Evolutionary conservation across 2,797 vertebrate species (phyloP), one percentile per base, ranked within the genome.

Genomic region (Sebastes baramenuke): DNA sequence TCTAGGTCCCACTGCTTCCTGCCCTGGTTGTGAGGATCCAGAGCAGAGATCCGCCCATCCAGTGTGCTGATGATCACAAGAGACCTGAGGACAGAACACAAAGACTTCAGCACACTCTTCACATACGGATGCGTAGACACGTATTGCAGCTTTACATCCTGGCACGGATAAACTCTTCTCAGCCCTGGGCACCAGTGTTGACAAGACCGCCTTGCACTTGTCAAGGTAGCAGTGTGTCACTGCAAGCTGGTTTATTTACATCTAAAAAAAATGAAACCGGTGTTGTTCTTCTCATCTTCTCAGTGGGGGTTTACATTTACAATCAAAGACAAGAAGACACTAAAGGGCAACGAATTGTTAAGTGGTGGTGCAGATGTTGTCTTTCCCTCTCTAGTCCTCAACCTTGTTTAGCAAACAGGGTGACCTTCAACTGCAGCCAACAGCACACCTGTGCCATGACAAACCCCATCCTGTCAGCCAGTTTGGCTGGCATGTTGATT

Each of bases 1-100:
- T 99, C 98, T 72, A 99, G 95, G 89, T 99, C 98, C 98, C 98
- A 99, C 87, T 98, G 97, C 87, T 99, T 98, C 82, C 96, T 96
- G 61, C 98, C 98, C 79, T 94, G 96, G 80, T 99, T 97, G 86
- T 98, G 96, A 76, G 98, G 97, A 87, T 99, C 98, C 95, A 99
- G 93, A 1, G 98, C 98, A 1, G 97, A 96, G 80, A 99, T 99
- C 29, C 97, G 94, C n/a, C 98, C 98, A 85, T 99, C 98, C 94
- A 99, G 94, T 66, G 98, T 99, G 75, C 98, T 99, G 95, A 99
- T 99, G 87, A 99, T 97, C 32, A 99, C 96, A 34, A 99, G 91
- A 67, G 97, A 97, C 89, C 98, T 99, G 93, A 5, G 78, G 69
- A 82, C 11, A 46, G 1, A 86, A 60, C 18, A 70, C 10, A 85